Evolutionary conservation across 2,888 invertebrate genomes (phyloP).

Genomic region (Cantharis rustica): DNA sequence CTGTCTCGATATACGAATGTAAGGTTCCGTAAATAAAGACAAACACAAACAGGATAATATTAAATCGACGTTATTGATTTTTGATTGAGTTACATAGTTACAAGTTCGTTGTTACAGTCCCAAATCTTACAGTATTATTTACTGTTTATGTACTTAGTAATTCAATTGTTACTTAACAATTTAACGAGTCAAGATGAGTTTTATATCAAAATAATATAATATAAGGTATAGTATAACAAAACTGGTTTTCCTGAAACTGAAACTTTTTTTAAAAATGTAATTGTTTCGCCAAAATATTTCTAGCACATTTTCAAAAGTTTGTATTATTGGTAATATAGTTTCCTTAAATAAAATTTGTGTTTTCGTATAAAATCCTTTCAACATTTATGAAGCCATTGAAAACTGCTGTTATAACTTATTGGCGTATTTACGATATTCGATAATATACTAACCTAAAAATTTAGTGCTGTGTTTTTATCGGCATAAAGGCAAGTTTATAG

Average conservation of each 20-base stretch:
- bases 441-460: slow-evolving; percentile 1
- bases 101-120: neutral
- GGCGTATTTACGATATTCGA: slow-evolving; percentile 3
- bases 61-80: neutral
- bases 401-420: slow-evolving; percentile 1
- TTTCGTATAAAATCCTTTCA: slow-evolving; percentile 8
- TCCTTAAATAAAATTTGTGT: slow-evolving; percentile 3
- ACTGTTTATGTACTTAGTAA: no score
- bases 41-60: neutral
- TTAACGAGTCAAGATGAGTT: no score
- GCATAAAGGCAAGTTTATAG: neutral
- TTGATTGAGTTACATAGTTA: neutral
- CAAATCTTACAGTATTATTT: no score
- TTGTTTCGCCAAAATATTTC: neutral
- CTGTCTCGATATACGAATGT: neutral
- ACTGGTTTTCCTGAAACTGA: no score
- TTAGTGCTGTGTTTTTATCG: neutral
- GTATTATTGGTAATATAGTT: neutral
- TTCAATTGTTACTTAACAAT: no score
- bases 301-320: neutral
- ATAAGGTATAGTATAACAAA: no score
- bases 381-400: slow-evolving; percentile 2
- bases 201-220: no score
- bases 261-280: neutral
- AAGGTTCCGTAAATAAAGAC: no score